Percentiles rank a stretch among this genome's conserved stretches.
Evolutionary conservation across 2,888 invertebrate species (phyloP).

Genomic region (Leptogaster cylindrica): DNA sequence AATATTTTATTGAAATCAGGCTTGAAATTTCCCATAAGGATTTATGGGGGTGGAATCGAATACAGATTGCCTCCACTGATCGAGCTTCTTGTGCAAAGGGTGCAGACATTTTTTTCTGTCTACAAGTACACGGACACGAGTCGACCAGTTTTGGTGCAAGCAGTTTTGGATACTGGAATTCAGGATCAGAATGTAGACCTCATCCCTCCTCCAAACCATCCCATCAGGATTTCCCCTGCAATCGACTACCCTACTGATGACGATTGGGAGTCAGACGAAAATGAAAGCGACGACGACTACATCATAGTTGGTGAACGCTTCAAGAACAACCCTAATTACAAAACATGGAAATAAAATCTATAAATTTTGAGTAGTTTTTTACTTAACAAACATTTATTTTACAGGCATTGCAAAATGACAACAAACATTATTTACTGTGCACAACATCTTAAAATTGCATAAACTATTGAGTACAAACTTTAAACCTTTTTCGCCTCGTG

Average conservation of each 20-base stretch:
- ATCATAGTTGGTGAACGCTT: constrained; percentile 22
- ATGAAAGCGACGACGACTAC: constrained; percentile 4
- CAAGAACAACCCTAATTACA: background rate
- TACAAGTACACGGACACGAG: constrained; percentile 67
- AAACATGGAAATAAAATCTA: background rate
- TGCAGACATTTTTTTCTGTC: constrained; percentile 74
- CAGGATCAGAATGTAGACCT: background rate
- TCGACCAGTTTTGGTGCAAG: constrained; percentile 53
- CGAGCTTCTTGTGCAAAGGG: constrained; percentile 72
- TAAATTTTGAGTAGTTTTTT: too few species aligned
- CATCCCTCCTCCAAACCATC: too few species aligned
- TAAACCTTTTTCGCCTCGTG: too few species aligned
- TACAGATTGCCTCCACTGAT: constrained; percentile 72
- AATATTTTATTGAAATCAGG: background rate
- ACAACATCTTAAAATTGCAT: too few species aligned
- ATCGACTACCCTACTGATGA: constrained; percentile 13
- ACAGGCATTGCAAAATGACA: too few species aligned
- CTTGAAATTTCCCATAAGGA: constrained; percentile 49
- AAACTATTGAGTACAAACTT: too few species aligned
- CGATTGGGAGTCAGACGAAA: background rate
- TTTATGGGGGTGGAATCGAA: constrained; percentile 59
- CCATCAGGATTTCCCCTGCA: too few species aligned
- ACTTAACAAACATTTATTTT: too few species aligned
- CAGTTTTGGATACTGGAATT: background rate
- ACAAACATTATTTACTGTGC: too few species aligned